phyloP scores from a whole-genome alignment of 2,797 vertebrate species.

The Anguilla anguilla region DNA sequence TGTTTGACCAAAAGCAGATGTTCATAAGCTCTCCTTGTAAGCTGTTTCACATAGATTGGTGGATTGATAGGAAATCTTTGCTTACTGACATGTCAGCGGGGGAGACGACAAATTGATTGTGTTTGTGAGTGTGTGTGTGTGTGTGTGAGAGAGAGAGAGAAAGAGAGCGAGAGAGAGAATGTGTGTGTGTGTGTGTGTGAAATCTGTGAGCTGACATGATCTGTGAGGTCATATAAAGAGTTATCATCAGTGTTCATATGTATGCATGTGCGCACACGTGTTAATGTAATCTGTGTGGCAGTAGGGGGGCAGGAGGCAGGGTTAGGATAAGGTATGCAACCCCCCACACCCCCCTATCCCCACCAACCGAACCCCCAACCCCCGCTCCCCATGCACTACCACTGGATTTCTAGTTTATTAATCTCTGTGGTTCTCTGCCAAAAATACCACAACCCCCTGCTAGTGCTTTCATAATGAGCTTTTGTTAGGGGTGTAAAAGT shows the following conservation, averaged over 20 bases:
- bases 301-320: background rate
- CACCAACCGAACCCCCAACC: background rate
- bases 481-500: conserved; percentile 6
- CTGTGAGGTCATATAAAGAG: background rate
- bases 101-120: background rate
- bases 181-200: conserved; percentile 32
- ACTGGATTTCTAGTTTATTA: background rate
- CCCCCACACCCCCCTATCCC: background rate
- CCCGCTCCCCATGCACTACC: background rate
- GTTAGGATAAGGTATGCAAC: background rate
- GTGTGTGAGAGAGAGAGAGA: background rate
- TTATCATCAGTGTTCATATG: background rate
- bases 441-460: conserved; percentile 31
- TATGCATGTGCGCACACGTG: background rate
- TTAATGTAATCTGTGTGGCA: background rate
- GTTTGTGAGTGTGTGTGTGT: conserved; percentile 22
- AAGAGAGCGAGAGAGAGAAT: background rate
- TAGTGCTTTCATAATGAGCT: conserved; percentile 30
- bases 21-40: background rate
- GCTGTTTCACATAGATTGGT: background rate
- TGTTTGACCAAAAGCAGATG: conserved; percentile 23
- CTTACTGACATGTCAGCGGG: background rate
- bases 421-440: conserved; percentile 36
- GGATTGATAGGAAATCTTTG: background rate
- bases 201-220: conserved; percentile 14